Base-by-base conservation (phyloP, 2,797 vertebrate genomes). In the Lagocephalus sceleratus region DNA sequence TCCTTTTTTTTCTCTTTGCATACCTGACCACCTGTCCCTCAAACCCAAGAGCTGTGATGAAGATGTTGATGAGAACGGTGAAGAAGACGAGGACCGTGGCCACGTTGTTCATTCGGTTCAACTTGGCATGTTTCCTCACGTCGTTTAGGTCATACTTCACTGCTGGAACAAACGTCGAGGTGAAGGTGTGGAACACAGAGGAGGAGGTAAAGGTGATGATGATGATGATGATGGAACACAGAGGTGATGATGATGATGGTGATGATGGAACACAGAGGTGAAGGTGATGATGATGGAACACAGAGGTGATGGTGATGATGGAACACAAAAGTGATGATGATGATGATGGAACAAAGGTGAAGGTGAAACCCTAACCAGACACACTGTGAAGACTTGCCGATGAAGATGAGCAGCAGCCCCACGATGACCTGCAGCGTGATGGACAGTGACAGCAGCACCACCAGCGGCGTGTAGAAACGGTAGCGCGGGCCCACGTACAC, bases 21-120 rank as follows among this genome's bases (percentile, higher is more conserved):
- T 25, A 87, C 82, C 63, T 61, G 23, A 63, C 0, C 0, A 12
- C 1, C 0, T 71, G 1, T 0, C 65, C 65, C 41, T 90, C 81
- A 20, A 93, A 91, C 2, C 94, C 93, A 0, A 97, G 89, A 0
- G 92, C 93, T 0, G 92, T 94, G 77, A 97, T 95, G 84, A 96
- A 94, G 81, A 95, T 83, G 62, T 94, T 96, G 84, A 95, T 58
- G 61, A 94, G 85, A 47, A 93, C 92, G 0, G 90, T 93, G 82
- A 94, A 82, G 79, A 94, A 93, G 55, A 96, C 90, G 3, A 94
- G 86, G 26, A 85, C 54, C 0, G 92, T 95, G 6, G 92, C 85
- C 0, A 66, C 0, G 0, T 94, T 92, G 88, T 94, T 95, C 88
- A 95, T 90, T 39, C 63, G 70, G 35, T 93, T 88, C 47, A 95